Conservation (phyloP, 2,113 vertebrate genomes). For the Prunella fulvescens region DNA sequence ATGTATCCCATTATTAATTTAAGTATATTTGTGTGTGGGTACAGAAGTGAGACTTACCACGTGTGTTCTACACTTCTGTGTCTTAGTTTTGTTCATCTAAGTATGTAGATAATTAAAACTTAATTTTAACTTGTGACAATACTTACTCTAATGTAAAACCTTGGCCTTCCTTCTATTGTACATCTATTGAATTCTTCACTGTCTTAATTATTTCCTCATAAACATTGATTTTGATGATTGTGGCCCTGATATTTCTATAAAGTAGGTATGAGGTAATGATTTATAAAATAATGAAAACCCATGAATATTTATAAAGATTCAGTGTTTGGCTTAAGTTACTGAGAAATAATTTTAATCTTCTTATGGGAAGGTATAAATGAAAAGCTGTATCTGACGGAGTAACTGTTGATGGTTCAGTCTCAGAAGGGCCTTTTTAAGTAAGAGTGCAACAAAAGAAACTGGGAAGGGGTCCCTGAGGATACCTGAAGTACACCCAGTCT, state of each 20-base stretch:
- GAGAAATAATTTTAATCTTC: background rate
- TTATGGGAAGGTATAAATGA: background rate
- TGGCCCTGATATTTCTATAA: background rate
- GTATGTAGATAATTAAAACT: background rate
- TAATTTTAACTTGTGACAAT: background rate
- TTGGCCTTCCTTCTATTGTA: rapidly evolving
- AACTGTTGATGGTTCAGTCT: background rate
- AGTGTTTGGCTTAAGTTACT: background rate
- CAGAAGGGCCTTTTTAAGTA: background rate
- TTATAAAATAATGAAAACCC: background rate
- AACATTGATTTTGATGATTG: background rate
- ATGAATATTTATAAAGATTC: background rate
- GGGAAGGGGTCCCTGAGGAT: background rate
- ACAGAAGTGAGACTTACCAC: background rate
- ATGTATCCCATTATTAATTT: background rate
- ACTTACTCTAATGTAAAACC: background rate
- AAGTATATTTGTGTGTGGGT: background rate
- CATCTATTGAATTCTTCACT: background rate
- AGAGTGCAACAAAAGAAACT: background rate
- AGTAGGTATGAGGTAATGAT: background rate
- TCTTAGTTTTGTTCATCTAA: background rate
- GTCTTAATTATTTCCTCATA: background rate
- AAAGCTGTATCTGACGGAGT: background rate
- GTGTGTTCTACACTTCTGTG: rapidly evolving
- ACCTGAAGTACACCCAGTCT: background rate